phyloP scores from a whole-genome alignment of 2,888 invertebrate genomes.

The Aleiodes alternator region DNA sequence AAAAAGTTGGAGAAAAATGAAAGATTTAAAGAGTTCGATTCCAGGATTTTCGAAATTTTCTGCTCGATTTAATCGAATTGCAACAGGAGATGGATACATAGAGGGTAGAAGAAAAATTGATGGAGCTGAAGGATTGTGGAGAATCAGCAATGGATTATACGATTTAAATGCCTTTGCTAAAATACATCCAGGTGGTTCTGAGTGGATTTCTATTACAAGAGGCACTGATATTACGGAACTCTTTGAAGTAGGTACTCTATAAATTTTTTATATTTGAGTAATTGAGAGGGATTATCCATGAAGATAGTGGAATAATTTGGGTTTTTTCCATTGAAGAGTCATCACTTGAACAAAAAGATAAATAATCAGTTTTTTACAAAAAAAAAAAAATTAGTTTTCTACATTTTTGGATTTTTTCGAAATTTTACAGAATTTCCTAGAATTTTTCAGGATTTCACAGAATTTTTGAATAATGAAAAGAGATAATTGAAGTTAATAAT shows the following conservation, averaged over 20 bases:
- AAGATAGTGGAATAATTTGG: not conserved
- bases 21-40: conserved; percentile 74
- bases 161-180: conserved; percentile 88
- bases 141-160: conserved; percentile 86
- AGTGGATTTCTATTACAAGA: conserved; percentile 85
- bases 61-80: conserved; percentile 75
- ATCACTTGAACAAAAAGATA: conserved; percentile 76
- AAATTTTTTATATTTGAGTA: not conserved
- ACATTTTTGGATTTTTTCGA: too few species aligned
- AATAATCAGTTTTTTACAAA: too few species aligned
- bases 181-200: conserved; percentile 90
- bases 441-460: too few species aligned
- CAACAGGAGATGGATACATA: conserved; percentile 79
- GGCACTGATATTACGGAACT: conserved; percentile 89
- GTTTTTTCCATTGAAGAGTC: conserved; percentile 60
- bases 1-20: conserved; percentile 33
- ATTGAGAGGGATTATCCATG: not conserved
- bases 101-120: conserved; percentile 82
- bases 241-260: conserved; percentile 78
- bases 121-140: conserved; percentile 87
- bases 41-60: conserved; percentile 74
- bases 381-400: too few species aligned
- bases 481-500: too few species aligned
- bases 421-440: too few species aligned
- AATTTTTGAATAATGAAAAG: too few species aligned